Evolutionary conservation across 2,797 vertebrate genomes (phyloP).

Genomic region (Mus minutoides): DNA sequence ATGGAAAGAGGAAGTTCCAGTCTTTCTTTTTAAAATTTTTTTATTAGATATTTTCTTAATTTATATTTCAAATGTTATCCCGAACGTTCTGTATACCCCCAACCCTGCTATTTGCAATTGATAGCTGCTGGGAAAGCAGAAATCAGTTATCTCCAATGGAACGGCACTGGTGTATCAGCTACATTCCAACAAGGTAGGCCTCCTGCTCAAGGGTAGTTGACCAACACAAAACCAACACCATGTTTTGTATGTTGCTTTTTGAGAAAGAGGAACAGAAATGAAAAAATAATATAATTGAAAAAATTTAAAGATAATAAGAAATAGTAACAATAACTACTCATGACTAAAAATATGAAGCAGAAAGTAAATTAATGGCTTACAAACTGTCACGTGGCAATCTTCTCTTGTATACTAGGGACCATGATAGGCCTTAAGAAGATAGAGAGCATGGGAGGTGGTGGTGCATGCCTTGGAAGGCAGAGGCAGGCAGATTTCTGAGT

Average conservation of each 20-base stretch:
- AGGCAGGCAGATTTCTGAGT: too few relatives aligned
- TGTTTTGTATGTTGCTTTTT: not conserved
- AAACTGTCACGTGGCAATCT: not conserved
- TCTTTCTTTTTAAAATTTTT: too few relatives aligned
- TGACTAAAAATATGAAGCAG: not conserved
- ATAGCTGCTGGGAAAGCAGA: not conserved
- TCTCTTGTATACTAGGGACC: not conserved
- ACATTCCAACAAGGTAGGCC: not conserved
- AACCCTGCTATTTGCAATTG: not conserved
- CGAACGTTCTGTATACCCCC: too few relatives aligned
- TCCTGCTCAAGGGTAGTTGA: not conserved
- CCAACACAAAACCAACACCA: not conserved
- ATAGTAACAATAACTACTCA: not conserved
- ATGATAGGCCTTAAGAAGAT: not conserved
- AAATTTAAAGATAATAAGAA: not conserved
- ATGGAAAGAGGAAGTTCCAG: not conserved
- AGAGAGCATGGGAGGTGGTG: not conserved
- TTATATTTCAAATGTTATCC: too few relatives aligned
- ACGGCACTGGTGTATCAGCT: not conserved
- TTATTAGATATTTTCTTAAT: too few relatives aligned
- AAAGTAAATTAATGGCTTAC: slow-evolving; percentile 38
- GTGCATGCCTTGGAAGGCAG: too few relatives aligned
- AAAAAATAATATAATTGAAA: not conserved
- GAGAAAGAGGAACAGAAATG: not conserved
- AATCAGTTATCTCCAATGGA: not conserved